These are phyloP conservation scores for Andricus quercusramuli DNA, from an alignment of 2,888 invertebrate species.

Conservation along the genomic window DNA sequence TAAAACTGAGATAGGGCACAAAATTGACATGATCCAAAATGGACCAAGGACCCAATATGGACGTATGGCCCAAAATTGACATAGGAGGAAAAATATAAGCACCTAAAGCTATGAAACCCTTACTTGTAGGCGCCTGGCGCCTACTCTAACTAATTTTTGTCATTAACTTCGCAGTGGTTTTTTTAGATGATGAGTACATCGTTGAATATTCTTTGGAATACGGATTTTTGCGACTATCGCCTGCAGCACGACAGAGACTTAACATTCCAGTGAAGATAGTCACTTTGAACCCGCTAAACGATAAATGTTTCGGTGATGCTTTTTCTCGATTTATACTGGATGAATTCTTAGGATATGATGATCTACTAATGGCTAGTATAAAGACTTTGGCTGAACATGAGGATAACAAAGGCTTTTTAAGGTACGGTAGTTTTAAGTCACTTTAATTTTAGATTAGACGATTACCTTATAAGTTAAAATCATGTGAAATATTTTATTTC, in stretches of 20 bases:
- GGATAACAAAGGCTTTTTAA: constrained; percentile 96
- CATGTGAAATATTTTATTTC: too few species aligned
- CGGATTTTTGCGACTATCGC: constrained; percentile 94
- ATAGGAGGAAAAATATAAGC: too few species aligned
- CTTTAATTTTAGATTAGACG: not conserved
- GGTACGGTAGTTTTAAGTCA: constrained; percentile 79
- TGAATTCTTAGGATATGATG: constrained; percentile 97
- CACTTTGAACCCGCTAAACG: constrained; percentile 91
- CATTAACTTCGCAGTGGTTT: constrained; percentile 75
- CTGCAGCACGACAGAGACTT: constrained; percentile 90
- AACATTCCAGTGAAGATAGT: constrained; percentile 95
- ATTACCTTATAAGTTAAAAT: too few species aligned
- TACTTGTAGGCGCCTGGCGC: too few species aligned
- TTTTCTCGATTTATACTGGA: constrained; percentile 94
- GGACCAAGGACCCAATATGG: too few species aligned
- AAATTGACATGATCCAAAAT: too few species aligned
- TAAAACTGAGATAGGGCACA: too few species aligned
- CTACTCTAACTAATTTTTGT: not conserved
- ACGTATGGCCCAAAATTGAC: too few species aligned
- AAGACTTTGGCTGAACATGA: constrained; percentile 97
- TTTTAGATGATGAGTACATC: constrained; percentile 95
- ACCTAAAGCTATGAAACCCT: too few species aligned
- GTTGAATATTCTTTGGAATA: constrained; percentile 99
- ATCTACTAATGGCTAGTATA: constrained; percentile 97
- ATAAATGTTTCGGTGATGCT: constrained; percentile 96